These are phyloP conservation scores for Thunnus albacares DNA, from an alignment of 2,797 vertebrate species.

Conservation along the genomic window DNA sequence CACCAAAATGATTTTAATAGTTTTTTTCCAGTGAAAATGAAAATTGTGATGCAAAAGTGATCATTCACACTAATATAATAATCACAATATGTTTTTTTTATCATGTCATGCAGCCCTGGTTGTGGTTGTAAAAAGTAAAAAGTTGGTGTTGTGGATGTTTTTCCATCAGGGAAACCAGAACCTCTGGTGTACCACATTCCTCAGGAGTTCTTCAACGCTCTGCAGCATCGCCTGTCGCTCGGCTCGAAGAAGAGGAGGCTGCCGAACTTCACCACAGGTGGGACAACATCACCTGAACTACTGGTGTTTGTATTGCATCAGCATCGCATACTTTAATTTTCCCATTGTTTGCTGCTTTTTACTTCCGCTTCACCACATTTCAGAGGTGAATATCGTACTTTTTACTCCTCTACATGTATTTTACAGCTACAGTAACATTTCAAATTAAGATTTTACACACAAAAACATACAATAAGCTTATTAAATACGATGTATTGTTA, in stretches of 20 bases:
- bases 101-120: too few relatives aligned
- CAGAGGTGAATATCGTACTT: not conserved
- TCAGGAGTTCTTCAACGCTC: constrained; percentile 92
- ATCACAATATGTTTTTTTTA: too few relatives aligned
- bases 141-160: not conserved
- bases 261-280: constrained; percentile 92
- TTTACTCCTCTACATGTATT: too few relatives aligned
- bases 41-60: too few relatives aligned
- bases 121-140: not conserved
- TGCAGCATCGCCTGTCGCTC: constrained; percentile 92
- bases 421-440: too few relatives aligned
- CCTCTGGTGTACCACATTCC: constrained; percentile 93
- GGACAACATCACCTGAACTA: not conserved
- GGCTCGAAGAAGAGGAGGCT: constrained; percentile 92
- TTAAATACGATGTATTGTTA: too few relatives aligned
- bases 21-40: too few relatives aligned
- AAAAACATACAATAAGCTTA: too few relatives aligned
- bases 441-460: too few relatives aligned
- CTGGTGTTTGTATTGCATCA: not conserved
- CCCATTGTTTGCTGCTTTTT: not conserved
- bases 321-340: not conserved
- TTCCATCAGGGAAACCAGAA: constrained; percentile 89
- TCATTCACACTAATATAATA: too few relatives aligned
- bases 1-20: too few relatives aligned
- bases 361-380: not conserved